Conservation (phyloP, 1,140 invertebrate species). For the Mactra quadrangularis region DNA sequence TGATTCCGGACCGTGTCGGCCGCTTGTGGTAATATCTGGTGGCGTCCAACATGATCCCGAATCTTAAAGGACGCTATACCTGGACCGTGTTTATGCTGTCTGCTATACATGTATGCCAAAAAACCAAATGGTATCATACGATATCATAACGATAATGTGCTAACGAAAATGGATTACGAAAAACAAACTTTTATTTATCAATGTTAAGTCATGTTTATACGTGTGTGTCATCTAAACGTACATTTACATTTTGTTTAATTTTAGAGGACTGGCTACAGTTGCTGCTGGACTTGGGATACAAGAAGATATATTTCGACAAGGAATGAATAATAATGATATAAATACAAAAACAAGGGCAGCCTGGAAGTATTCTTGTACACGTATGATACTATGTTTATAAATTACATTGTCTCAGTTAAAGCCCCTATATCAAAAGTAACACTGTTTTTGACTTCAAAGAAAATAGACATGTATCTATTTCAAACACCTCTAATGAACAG, state of each 20-base stretch:
- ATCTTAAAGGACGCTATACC: no score
- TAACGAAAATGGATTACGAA: background rate
- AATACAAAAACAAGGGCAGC: constrained; percentile 66
- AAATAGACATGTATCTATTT: no score
- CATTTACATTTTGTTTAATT: background rate
- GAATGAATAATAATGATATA: constrained; percentile 25
- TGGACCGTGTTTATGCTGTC: background rate
- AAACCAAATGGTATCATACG: background rate
- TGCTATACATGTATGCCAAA: background rate
- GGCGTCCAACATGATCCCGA: no score
- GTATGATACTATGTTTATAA: constrained; percentile 55
- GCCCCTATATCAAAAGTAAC: no score
- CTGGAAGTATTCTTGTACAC: constrained; percentile 75
- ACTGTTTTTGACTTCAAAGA: no score
- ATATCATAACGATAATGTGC: background rate
- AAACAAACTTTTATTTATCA: no score
- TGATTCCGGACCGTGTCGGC: no score
- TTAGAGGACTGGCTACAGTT: constrained; percentile 56
- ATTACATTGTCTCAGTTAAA: background rate
- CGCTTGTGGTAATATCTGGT: no score
- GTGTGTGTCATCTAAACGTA: no score
- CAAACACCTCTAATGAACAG: no score
- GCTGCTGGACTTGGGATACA: constrained; percentile 52
- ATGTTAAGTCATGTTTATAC: no score
- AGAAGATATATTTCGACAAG: constrained; percentile 29